Base-by-base conservation (phyloP, 2,888 invertebrate species). In the Mechanitis mazaeus region DNA sequence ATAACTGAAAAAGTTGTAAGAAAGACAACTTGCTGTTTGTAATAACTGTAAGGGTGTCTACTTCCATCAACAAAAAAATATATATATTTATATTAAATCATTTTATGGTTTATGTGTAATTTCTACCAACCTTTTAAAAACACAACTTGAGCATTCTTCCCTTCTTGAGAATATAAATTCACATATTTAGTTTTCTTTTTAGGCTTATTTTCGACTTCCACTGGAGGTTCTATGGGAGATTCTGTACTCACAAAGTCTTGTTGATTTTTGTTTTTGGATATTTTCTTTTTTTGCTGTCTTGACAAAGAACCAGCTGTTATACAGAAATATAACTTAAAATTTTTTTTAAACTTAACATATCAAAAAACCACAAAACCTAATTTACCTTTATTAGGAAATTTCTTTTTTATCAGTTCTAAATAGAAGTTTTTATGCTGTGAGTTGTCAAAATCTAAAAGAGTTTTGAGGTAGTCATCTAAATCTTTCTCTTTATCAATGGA, bases 381-480 rank as follows among this genome's bases (percentile, higher is more conserved):
- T 3, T 9, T 73, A 85, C 87, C 83, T 79, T 68, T 77, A 4
- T 60, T 64, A 72, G 90, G 90, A 81, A 92, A 91, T 55, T 91
- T 84, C 69, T 85, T 87, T 61, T 91, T 91, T 20, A 90, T 83
- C 33, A 95, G 82, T 67, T 94, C 93, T 5, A 85, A 73, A 55
- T 94, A 89, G 75, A 96, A 95, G 56, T 91, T 85, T 63, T 92
- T 91, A 75, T 96, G 95, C 61, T 93, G 91, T 3, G 92, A 84
- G 57, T 72, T 93, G 58, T 91, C 92, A 66, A 91, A 92, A 79
- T 95, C 93, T 1, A 97, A 77, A 55, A 97, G 85, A 56, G 94
- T 94, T 71, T 91, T 92, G 83, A 96, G 93, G 74, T 96, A 96
- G 64, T 95, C 94, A 71, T 95, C 94, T 56, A 96, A 88, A 73